Conservation (phyloP, 1,140 invertebrate species). For the Heliconius himera region DNA sequence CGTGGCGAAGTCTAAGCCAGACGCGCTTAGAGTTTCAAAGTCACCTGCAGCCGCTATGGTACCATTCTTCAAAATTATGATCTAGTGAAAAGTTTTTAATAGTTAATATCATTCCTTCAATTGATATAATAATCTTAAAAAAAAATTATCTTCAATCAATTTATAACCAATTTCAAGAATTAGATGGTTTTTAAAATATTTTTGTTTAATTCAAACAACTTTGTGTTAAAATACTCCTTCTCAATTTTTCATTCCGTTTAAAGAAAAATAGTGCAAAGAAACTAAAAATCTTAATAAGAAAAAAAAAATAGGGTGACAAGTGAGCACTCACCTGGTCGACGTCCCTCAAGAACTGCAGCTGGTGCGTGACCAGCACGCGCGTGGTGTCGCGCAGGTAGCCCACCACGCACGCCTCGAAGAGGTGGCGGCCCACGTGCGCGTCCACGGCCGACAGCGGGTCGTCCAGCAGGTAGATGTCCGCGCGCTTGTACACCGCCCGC, state of each 20-base stretch:
- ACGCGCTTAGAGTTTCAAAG: conserved; percentile 83
- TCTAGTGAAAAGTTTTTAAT: conserved; percentile 54
- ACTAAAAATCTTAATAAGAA: too few relatives aligned
- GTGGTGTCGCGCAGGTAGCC: conserved; percentile 87
- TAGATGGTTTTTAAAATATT: too few relatives aligned
- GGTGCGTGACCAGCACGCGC: conserved; percentile 92
- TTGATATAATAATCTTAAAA: too few relatives aligned
- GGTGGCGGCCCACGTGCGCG: conserved; percentile 85
- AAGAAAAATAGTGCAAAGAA: too few relatives aligned
- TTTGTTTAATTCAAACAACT: too few relatives aligned
- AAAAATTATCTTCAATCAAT: too few relatives aligned
- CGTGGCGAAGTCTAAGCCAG: conserved; percentile 85
- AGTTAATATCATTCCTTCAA: too few relatives aligned
- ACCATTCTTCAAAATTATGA: conserved; percentile 85
- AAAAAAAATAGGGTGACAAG: too few relatives aligned
- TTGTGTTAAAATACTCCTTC: too few relatives aligned
- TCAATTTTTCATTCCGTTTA: too few relatives aligned
- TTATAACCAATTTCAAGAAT: too few relatives aligned
- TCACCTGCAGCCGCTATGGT: conserved; percentile 83
- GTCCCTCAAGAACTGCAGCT: conserved; percentile 91
- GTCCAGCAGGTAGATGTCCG: conserved; percentile 92
- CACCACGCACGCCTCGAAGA: conserved; percentile 87
- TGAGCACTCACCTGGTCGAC: conserved; percentile 84
- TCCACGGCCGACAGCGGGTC: conserved; percentile 92
- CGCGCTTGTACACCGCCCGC: conserved; percentile 90